Percentiles rank a stretch among this genome's conserved stretches.
These are phyloP conservation scores for Clitarchus hookeri DNA, from an alignment of 2,888 invertebrate species.

Conservation along the genomic window DNA sequence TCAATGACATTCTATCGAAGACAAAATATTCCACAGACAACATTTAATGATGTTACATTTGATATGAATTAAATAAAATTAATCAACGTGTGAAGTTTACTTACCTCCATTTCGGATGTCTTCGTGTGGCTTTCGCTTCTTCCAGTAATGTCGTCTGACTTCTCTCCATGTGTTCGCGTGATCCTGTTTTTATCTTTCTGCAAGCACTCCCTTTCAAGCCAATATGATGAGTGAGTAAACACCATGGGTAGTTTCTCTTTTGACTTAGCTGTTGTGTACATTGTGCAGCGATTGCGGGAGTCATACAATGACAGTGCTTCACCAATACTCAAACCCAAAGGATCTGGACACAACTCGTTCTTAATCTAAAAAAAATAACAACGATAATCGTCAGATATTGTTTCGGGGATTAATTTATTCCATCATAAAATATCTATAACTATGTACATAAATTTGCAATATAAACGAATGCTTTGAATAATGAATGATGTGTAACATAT, in stretches of 20 bases:
- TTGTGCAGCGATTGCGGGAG: constrained; percentile 72
- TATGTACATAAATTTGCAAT: too few relatives aligned
- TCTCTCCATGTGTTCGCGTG: constrained; percentile 15
- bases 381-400: too few relatives aligned
- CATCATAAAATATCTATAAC: too few relatives aligned
- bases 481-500: too few relatives aligned
- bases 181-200: not conserved
- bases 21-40: too few relatives aligned
- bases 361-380: not conserved
- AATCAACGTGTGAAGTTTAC: not conserved
- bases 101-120: not conserved
- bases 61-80: not conserved
- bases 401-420: too few relatives aligned
- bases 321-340: constrained; percentile 68
- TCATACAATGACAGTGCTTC: constrained; percentile 72
- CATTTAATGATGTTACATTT: not conserved
- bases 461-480: too few relatives aligned
- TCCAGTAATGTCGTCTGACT: not conserved
- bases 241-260: constrained; percentile 53
- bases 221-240: constrained; percentile 69
- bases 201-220: constrained; percentile 56
- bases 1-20: too few relatives aligned
- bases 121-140: not conserved
- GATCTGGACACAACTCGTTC: constrained; percentile 57
- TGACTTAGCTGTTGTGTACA: constrained; percentile 64